Base-by-base conservation (phyloP, 2,113 vertebrate species). In the Pluvialis apricaria region DNA sequence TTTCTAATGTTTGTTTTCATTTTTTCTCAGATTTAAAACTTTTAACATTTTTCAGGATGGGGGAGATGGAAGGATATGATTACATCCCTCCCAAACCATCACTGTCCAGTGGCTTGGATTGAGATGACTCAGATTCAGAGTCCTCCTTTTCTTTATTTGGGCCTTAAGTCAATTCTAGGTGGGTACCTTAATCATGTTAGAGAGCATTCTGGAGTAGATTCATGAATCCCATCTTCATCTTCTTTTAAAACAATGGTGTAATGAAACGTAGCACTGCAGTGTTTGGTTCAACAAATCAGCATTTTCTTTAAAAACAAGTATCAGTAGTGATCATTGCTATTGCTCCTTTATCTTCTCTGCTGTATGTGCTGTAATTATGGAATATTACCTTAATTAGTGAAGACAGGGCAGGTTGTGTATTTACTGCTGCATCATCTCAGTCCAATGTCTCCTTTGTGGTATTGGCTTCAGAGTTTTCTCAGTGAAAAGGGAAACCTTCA, bases 1-100 rank as follows among this genome's bases (percentile, higher is more conserved):
- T 95, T 96, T 93, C 75, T 92, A 89, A 94, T 90, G 88, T 96
- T 96, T 96, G 92, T 96, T 97, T 96, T 97, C 88, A 77, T 95
- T 97, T 95, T 92, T 93, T 83, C 92, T 90, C 96, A 60, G 62
- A 93, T 94, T 96, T 83, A 93, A 94, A 86, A 86, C 75, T 92
- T 91, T 60, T 47, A 94, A 86, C 79, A 54, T 90, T 92, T 95
- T 94, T 95, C 82, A 90, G 88, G 76, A 68, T 71, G 60, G 68
- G 47, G 68, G 36, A 82, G 88, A 44, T 91, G 82, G 82, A 72
- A 83, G 68, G 88, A 83, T 96, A 84, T 19, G 66, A 32, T 96
- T 94, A 75, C 85, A 94, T 60, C 58, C 64, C 62, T 86, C 85
- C 1, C 1, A 95, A 88, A 73, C 82, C 68, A 90, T 94, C 93